Percentiles rank a stretch among this genome's conserved stretches.
phyloP scores from a whole-genome alignment of 1,140 invertebrate species.

The Cotesia typhae region DNA sequence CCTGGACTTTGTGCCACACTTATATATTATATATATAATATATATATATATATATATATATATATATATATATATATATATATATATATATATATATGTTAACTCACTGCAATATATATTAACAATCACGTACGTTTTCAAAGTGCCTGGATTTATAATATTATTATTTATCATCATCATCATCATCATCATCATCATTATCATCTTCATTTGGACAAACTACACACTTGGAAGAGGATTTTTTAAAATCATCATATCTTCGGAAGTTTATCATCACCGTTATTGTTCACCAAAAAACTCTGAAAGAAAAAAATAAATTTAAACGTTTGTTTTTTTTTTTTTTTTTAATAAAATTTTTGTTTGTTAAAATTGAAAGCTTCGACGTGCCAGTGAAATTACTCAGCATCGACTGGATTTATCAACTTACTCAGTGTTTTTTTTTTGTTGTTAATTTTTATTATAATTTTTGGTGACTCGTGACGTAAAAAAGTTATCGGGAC shows the following conservation, averaged over 20 bases:
- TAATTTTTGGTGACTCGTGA: background rate
- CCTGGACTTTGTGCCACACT: slow-evolving; percentile 39
- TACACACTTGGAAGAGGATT: background rate
- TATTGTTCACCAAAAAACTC: too few relatives aligned
- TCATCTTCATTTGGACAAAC: background rate
- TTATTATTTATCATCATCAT: slow-evolving; percentile 11
- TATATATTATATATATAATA: slow-evolving; percentile 7
- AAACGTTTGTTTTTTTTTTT: too few relatives aligned
- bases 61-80: too few relatives aligned
- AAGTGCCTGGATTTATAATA: slow-evolving; percentile 29
- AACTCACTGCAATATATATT: slow-evolving; percentile 35
- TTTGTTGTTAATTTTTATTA: slow-evolving; percentile 17
- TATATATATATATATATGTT: too few relatives aligned
- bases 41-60: too few relatives aligned
- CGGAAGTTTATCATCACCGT: too few relatives aligned
- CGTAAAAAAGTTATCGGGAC: slow-evolving; percentile 5
- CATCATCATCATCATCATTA: slow-evolving; percentile 3
- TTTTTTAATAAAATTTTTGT: background rate
- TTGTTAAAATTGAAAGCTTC: background rate
- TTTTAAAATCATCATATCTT: background rate
- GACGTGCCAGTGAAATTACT: slow-evolving; percentile 16
- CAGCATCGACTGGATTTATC: background rate
- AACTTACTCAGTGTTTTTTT: slow-evolving; percentile 15
- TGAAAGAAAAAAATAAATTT: too few relatives aligned
- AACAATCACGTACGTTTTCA: slow-evolving; percentile 28